Base-by-base conservation (phyloP, 1,140 invertebrate species). In the Hyles euphorbiae region DNA sequence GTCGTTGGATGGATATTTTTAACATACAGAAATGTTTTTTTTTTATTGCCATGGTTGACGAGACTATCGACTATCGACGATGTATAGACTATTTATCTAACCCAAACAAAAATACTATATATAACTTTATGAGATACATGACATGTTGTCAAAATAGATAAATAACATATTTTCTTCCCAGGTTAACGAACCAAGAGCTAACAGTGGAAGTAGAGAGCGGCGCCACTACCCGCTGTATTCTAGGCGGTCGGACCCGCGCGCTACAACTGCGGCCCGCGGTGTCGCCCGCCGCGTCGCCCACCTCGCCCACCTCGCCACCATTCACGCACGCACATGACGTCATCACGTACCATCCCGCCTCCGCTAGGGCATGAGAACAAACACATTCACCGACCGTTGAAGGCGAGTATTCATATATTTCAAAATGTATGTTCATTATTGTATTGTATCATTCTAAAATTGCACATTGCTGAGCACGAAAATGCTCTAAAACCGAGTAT, bases 271-370 rank as follows among this genome's bases (percentile, higher is more conserved):
- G 82, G 48, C 55, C 59, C 53, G 34, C 60, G 49, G 45, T 58
- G 32, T 61, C 59, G 40, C 53, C 63, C 10, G 45, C 68, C 5
- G 59, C 34, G 36, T 32, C 64, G 5, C 54, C 45, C 46, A 34
- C 61, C 48, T n/a, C 68, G 5, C 61, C 55, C 36, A 44, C 60
- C n/a, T 51, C 72, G n/a, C 75, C 75, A 43, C 77, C 84, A 55
- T 89, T 89, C 79, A 85, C 87, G 63, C 86, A 88, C 67, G 83
- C 85, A 40, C 86, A 87, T 76, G 88, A 89, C 76, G 86, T 85
- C 61, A 89, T 89, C 69, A 88, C 84, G 1, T 88, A 89, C 76
- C 85, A 89, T 57, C 88, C 88, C 5, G 78, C 84, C 9, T 78
- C 83, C n/a, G 83, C 84, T 22, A 53, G 77, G 4, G 86, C 84